phyloP scores from a whole-genome alignment of 2,888 invertebrate genomes.

The Hirtodrosophila alboralis region DNA sequence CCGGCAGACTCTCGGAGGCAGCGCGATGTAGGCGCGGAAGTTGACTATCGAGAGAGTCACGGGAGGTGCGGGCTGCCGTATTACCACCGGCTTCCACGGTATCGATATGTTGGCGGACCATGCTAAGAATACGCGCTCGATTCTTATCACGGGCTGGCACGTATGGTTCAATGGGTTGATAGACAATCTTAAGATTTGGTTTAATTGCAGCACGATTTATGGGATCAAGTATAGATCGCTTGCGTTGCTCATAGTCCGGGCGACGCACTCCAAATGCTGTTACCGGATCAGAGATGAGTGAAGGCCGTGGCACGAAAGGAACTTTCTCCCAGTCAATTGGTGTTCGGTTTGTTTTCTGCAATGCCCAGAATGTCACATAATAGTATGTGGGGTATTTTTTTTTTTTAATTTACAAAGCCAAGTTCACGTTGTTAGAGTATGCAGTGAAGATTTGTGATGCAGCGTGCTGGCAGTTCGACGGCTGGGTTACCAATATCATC shows the following conservation, averaged over 20 bases:
- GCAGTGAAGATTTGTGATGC: constrained; percentile 26
- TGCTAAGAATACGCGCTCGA: constrained; percentile 87
- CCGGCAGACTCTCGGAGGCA: constrained; percentile 74
- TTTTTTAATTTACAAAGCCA: constrained; percentile 59
- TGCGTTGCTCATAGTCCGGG: constrained; percentile 78
- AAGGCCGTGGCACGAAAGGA: constrained; percentile 93
- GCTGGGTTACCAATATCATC: constrained; percentile 50
- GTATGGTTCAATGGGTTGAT: constrained; percentile 88
- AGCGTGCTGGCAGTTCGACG: constrained; percentile 35
- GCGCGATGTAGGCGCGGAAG: constrained; percentile 87
- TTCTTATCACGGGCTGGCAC: constrained; percentile 88
- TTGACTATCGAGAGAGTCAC: constrained; percentile 88
- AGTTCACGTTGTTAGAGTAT: constrained; percentile 36
- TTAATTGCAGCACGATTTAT: constrained; percentile 87
- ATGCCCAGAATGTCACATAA: constrained; percentile 79
- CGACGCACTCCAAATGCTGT: constrained; percentile 91
- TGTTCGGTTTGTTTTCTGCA: constrained; percentile 84
- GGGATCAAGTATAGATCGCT: constrained; percentile 85
- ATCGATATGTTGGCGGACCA: constrained; percentile 86
- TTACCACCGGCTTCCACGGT: constrained; percentile 86
- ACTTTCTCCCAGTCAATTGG: constrained; percentile 95
- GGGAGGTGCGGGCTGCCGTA: constrained; percentile 86
- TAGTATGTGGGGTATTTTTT: constrained; percentile 35
- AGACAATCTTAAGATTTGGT: constrained; percentile 86
- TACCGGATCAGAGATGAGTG: constrained; percentile 92